Evolutionary conservation across 2,113 vertebrate genomes (phyloP).

Genomic region (Crypturellus undulatus): DNA sequence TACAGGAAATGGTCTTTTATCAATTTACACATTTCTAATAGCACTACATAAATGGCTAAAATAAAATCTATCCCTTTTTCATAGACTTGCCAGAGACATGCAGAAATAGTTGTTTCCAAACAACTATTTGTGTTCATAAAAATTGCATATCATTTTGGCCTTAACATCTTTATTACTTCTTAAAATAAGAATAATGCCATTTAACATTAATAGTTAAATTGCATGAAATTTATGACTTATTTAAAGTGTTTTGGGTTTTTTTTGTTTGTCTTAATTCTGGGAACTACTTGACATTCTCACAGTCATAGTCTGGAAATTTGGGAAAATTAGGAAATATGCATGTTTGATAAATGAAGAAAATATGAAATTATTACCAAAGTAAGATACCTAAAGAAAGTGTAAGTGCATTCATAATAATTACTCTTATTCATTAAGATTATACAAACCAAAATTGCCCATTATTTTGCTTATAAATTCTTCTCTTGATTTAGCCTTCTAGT

Average conservation of each 20-base stretch:
- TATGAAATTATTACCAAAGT: background rate
- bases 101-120: background rate
- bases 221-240: background rate
- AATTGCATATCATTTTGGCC: background rate
- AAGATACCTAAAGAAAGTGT: background rate
- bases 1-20: background rate
- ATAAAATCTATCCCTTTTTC: background rate
- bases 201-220: background rate
- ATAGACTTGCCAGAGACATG: background rate
- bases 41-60: background rate
- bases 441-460: background rate
- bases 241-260: background rate
- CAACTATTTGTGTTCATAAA: background rate
- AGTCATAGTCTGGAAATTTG: background rate
- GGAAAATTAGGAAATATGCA: background rate
- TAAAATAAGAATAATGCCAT: background rate
- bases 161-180: background rate
- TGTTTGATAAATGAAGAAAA: background rate
- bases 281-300: background rate
- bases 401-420: background rate
- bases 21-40: background rate
- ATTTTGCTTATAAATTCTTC: background rate
- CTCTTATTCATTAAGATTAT: background rate
- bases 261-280: background rate
- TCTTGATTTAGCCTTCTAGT: background rate